These are phyloP conservation scores for Hemistola chrysoprasaria DNA, from an alignment of 2,888 invertebrate species.

Conservation along the genomic window DNA sequence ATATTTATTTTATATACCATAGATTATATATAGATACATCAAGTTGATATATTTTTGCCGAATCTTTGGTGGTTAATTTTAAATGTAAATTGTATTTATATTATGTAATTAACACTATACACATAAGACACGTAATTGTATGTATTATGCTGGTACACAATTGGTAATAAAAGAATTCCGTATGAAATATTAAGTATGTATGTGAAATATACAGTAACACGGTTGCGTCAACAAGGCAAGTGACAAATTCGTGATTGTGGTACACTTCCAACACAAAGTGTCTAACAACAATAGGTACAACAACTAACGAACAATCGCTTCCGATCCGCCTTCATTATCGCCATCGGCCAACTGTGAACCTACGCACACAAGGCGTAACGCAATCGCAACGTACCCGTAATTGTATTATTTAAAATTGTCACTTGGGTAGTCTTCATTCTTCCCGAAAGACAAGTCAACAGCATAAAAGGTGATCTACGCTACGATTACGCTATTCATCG, in stretches of 20 bases:
- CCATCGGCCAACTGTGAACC: too few species aligned
- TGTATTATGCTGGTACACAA: slow-evolving; percentile 19
- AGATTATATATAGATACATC: slow-evolving; percentile 13
- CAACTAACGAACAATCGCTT: slow-evolving; percentile 34
- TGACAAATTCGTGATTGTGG: slow-evolving; percentile 44
- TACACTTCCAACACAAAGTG: slow-evolving; percentile 45
- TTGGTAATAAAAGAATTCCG: slow-evolving; percentile 17
- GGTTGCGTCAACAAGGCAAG: slow-evolving; percentile 38
- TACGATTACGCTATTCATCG: too few species aligned
- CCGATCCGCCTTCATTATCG: slow-evolving; percentile 35
- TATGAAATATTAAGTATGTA: slow-evolving; percentile 45
- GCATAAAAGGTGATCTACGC: too few species aligned
- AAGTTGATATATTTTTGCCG: slow-evolving; percentile 38
- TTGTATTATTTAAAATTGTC: too few species aligned
- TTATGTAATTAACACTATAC: slow-evolving; percentile 11
- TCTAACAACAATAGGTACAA: slow-evolving; percentile 46
- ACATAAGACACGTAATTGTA: slow-evolving; percentile 18
- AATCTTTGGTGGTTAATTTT: slow-evolving; percentile 57
- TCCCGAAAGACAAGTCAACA: too few species aligned
- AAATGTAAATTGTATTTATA: too few species aligned
- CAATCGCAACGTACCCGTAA: too few species aligned
- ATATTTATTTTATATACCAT: slow-evolving; percentile 5
- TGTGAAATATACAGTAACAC: slow-evolving; percentile 43
- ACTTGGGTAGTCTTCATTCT: too few species aligned
- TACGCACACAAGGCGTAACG: too few species aligned